A percentile compares a stretch with the other conserved stretches of the same genome.
phyloP scores from a whole-genome alignment of 1,140 invertebrate genomes.

The Platorchestia sp. region DNA sequence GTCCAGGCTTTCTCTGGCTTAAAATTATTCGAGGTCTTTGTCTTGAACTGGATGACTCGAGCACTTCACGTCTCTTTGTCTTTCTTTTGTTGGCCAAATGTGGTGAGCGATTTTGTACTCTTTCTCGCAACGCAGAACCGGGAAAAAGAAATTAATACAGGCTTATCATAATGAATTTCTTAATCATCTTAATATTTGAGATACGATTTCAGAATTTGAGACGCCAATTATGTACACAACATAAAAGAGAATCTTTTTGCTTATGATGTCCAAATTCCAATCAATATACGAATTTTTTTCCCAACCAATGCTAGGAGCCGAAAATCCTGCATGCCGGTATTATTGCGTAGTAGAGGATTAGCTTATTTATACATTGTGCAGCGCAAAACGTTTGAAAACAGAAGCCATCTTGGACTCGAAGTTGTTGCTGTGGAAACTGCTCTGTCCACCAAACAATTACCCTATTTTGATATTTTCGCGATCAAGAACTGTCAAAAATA shows the following conservation, averaged over 20 bases:
- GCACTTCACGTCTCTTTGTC: background rate
- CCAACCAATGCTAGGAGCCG: background rate
- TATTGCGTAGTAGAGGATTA: background rate
- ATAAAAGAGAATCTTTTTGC: background rate
- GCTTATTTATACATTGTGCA: background rate
- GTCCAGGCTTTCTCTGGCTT: background rate
- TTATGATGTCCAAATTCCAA: background rate
- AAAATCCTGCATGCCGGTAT: background rate
- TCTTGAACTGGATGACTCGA: background rate
- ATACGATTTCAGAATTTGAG: background rate
- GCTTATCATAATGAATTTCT: background rate
- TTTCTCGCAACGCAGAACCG: background rate
- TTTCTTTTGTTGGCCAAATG: background rate
- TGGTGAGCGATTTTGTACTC: background rate
- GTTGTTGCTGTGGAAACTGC: background rate
- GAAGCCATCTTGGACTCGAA: background rate
- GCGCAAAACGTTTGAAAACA: background rate
- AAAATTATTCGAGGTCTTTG: background rate
- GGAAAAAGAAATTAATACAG: background rate
- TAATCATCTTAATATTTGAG: background rate
- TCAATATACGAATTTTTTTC: background rate
- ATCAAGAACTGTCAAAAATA: background rate
- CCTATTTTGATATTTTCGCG: background rate
- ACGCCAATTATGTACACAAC: background rate
- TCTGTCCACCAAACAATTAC: background rate